Evolutionary conservation across 2,113 vertebrate genomes (phyloP), one percentile per base, ranked within the genome.

Genomic region (Prunella himalayana): DNA sequence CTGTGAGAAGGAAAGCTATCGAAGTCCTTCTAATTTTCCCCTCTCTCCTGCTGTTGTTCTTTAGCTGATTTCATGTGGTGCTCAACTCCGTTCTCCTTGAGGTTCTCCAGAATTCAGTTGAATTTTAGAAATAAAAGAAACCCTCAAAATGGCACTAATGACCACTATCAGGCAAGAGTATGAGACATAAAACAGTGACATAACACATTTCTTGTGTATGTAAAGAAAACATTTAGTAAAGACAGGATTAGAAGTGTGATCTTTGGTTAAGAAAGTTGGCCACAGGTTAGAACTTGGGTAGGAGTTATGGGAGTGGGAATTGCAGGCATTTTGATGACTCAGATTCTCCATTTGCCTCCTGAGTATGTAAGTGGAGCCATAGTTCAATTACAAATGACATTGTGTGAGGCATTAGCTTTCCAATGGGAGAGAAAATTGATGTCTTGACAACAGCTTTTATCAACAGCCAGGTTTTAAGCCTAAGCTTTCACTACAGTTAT

Each of bases 391-490:
- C 2, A 11, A 49, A 47, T 85, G 25, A 57, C 42, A 41, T 59
- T 83, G 42, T 77, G 30, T 76, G 71, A 96, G 86, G 42, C 51
- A 47, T 88, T 94, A 88, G 59, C 79, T 88, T 85, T 94, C 54
- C 60, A 82, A 13, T 0, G 2, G 54, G 68, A 89, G 65, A 83
- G 54, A 85, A 85, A 80, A 92, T 53, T 66, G 63, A 92, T 90
- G 78, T 87, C 66, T 92, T 63, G 83, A 88, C 73, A 86, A 82
- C 16, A 13, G 49, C 86, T 86, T 92, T 92, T 91, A 63, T 88
- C 81, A 92, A 75, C 69, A 81, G 45, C 56, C 76, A 80, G n/a
- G 47, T 82, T 93, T 94, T 90, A 71, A 87, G 75, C 57, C 39
- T 71, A n/a, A 70, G 71, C 51, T 92, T 94, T 82, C 72, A 66